Percentiles rank a stretch among this genome's conserved stretches.
Evolutionary conservation across 2,797 vertebrate genomes (phyloP).

Genomic region (Phrynocephalus vlangalii): DNA sequence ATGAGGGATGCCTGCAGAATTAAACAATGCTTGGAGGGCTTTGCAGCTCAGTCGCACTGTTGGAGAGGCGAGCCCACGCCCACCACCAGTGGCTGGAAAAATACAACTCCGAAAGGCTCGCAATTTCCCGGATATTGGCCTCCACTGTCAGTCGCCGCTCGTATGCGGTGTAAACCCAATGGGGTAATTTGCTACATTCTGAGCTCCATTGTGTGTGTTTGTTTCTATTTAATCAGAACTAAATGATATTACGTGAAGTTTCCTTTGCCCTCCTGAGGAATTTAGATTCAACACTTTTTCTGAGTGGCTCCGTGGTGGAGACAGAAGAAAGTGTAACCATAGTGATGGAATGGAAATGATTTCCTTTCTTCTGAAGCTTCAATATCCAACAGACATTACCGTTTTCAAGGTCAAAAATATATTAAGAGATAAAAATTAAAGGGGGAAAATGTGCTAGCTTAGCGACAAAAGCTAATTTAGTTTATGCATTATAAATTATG

Average conservation of each 20-base stretch:
- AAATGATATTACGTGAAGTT: constrained; percentile 79
- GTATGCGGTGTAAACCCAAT: constrained; percentile 54
- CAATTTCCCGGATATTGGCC: constrained; percentile 14
- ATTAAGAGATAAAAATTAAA: constrained; percentile 82
- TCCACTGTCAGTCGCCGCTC: constrained; percentile 48
- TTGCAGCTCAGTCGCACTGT: constrained; percentile 50
- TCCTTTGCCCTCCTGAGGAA: constrained; percentile 77
- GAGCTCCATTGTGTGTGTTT: constrained; percentile 66
- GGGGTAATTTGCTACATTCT: constrained; percentile 61
- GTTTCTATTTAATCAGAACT: constrained; percentile 78
- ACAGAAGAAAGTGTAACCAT: constrained; percentile 84
- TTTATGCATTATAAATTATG: constrained; percentile 81
- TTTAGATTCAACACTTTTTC: constrained; percentile 79
- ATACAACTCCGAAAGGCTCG: constrained; percentile 10
- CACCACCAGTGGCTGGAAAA: constrained; percentile 51
- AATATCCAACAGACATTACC: constrained; percentile 81
- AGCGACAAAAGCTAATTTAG: constrained; percentile 81
- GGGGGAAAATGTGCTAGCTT: constrained; percentile 74
- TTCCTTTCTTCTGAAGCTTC: constrained; percentile 83
- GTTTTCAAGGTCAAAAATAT: constrained; percentile 86
- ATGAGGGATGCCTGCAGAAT: constrained; percentile 37
- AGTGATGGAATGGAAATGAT: constrained; percentile 86
- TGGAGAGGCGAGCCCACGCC: constrained; percentile 28
- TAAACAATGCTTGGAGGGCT: constrained; percentile 11
- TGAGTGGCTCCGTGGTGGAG: constrained; percentile 67